These are phyloP conservation scores for Eunapius fragilis DNA, from an alignment of 37 sponge, comb jelly and placozoan genomes.

Conservation along the genomic window DNA sequence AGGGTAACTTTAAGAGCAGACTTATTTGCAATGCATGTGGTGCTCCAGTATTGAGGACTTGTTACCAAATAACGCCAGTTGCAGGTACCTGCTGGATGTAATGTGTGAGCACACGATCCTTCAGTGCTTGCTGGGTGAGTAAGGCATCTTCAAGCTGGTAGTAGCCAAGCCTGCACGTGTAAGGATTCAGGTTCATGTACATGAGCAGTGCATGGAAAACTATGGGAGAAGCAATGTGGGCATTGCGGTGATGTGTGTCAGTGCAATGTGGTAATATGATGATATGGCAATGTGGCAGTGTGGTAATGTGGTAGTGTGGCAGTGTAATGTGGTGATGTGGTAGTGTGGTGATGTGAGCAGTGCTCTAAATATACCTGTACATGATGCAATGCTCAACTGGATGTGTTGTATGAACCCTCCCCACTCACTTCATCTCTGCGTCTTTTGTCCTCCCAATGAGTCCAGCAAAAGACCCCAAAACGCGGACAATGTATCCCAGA, in stretches of 20 bases:
- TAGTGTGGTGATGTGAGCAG: too few species aligned
- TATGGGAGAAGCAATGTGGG: too few species aligned
- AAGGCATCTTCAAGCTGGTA: conserved; percentile 49
- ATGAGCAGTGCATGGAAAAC: not conserved
- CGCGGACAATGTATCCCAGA: conserved; percentile 23
- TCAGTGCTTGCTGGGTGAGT: conserved; percentile 49
- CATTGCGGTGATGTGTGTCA: too few species aligned
- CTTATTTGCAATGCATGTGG: not conserved
- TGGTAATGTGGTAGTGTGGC: too few species aligned
- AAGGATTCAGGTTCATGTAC: too few species aligned
- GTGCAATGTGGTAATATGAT: too few species aligned
- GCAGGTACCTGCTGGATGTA: conserved; percentile 66
- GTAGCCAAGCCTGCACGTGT: conserved; percentile 50
- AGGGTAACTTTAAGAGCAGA: too few species aligned
- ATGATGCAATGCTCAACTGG: too few species aligned
- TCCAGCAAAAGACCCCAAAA: conserved; percentile 46
- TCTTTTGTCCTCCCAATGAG: conserved; percentile 59
- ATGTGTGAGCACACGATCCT: conserved; percentile 50
- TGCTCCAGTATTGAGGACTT: not conserved
- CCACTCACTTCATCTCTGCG: conserved; percentile 63
- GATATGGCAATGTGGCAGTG: too few species aligned
- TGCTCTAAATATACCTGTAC: too few species aligned
- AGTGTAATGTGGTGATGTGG: too few species aligned
- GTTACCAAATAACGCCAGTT: not conserved
- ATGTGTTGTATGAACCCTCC: too few species aligned